Evolutionary conservation across 2,888 invertebrate species (phyloP), one percentile per base, ranked within the genome.

Genomic region (Drosophila dives): DNA sequence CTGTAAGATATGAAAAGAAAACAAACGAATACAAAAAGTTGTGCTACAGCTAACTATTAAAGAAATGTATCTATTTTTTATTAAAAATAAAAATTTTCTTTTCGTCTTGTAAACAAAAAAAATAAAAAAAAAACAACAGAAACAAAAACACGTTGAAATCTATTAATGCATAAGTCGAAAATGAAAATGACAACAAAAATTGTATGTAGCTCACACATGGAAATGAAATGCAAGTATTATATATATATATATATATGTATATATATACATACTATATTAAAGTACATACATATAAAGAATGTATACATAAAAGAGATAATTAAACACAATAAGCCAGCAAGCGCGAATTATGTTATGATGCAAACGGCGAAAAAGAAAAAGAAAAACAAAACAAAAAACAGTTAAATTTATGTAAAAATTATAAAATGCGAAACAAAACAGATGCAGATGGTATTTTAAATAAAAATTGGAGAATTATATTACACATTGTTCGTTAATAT

Each of bases 361-460:
- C 72, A 50, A 49, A 29, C 20, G 45, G 45, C 45, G 45, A 45
- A 23, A 45, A 54, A 53, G 36, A 15, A 23, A 33, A 11, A 15
- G 0, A 23, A 8, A 51, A 20, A 26, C 2, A 54, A 32, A 8
- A 17, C 8, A 48, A 17, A 54, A 66, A 72, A 50, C 73, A 66
- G 81, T 79, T 80, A 80, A 69, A 71, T 67, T 77, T 80, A 79
- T 79, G 73, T 79, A 77, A 66, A 80, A 73, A 68, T 40, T 69
- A 72, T 63, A 65, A 72, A 62, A 34, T 38, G 50, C 58, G 48
- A 63, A 42, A 60, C 26, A 62, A 64, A 79, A 42, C 49, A 51
- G n/a, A 72, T 45, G 20, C 75, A 67, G 72, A 69, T 63, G 73
- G 77, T 80, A 79, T 79, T 79, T 79, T 78, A 78, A 78, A 78